A percentile compares a stretch with the other conserved stretches of the same genome.
Conservation (phyloP, 2,797 vertebrate genomes). For the Sandelia bainsii region DNA sequence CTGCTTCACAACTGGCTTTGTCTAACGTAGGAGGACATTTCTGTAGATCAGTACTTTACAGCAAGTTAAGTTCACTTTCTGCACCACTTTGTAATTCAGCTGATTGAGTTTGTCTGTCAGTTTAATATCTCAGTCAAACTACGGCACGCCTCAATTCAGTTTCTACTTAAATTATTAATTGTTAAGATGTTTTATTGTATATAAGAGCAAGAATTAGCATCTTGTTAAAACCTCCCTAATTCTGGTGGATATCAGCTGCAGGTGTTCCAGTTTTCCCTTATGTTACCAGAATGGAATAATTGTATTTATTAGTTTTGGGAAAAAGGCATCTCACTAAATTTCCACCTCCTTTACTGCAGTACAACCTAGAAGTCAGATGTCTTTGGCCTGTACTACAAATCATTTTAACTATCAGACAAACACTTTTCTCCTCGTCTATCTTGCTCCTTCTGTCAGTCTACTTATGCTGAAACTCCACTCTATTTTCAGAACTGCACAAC, state of each 20-base stretch:
- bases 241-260: slow-evolving; percentile 15
- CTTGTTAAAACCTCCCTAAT: slow-evolving; percentile 9
- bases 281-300: slow-evolving; percentile 18
- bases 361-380: slow-evolving; percentile 32
- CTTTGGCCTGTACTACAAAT: slow-evolving; percentile 53
- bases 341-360: slow-evolving; percentile 34
- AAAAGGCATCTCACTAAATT: slow-evolving; percentile 23
- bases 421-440: slow-evolving; percentile 35
- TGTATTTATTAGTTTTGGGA: slow-evolving; percentile 14
- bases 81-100: neutral
- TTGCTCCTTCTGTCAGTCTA: slow-evolving; percentile 63
- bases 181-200: slow-evolving; percentile 1
- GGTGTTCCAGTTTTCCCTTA: slow-evolving; percentile 14
- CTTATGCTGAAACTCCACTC: slow-evolving; percentile 48
- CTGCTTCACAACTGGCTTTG: neutral
- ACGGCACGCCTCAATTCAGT: neutral
- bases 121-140: neutral
- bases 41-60: slow-evolving; percentile 1
- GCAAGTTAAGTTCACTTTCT: neutral
- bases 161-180: neutral
- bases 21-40: neutral
- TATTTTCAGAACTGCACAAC: slow-evolving; percentile 57
- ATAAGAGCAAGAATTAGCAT: slow-evolving; percentile 2
- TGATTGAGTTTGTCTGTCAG: neutral
- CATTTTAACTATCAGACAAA: slow-evolving; percentile 64